phyloP scores from a whole-genome alignment of 1,140 invertebrate genomes.

The Drosophila athabasca region DNA sequence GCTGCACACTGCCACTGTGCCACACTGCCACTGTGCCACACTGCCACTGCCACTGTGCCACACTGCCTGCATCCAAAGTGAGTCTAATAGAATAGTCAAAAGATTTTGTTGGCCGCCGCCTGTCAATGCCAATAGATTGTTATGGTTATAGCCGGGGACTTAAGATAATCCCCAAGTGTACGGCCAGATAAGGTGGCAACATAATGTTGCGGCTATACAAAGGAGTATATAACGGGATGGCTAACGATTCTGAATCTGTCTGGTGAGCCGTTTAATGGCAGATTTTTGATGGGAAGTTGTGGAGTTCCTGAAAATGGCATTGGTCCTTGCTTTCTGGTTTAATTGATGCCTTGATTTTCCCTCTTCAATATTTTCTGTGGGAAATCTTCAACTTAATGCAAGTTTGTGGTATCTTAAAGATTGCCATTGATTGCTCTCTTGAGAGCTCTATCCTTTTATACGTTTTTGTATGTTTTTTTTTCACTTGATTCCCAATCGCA shows the following conservation, averaged over 20 bases:
- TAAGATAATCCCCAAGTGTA: constrained; percentile 38
- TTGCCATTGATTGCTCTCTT: too few relatives aligned
- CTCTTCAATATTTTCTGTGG: too few relatives aligned
- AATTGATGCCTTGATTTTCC: too few relatives aligned
- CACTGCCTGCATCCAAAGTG: constrained; percentile 43
- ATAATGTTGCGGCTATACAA: too few relatives aligned
- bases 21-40: constrained; percentile 16
- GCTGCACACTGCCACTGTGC: constrained; percentile 14
- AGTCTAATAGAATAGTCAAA: constrained; percentile 61
- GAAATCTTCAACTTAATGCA: too few relatives aligned
- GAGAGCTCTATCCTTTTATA: too few relatives aligned
- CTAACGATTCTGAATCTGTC: not conserved
- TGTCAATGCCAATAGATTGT: constrained; percentile 65
- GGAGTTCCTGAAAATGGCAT: too few relatives aligned
- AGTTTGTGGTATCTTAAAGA: too few relatives aligned
- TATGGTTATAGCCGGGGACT: constrained; percentile 25
- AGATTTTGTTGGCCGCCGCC: constrained; percentile 23
- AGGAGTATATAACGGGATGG: constrained; percentile 15
- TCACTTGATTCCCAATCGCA: too few relatives aligned
- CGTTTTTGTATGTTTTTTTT: too few relatives aligned
- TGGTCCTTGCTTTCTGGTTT: too few relatives aligned
- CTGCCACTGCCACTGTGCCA: constrained; percentile 10
- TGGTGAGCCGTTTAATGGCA: not conserved
- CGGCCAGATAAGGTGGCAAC: constrained; percentile 28
- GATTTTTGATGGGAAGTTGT: not conserved